phyloP scores from a whole-genome alignment of 2,888 invertebrate genomes.

The Pandemis cinnamomeana region DNA sequence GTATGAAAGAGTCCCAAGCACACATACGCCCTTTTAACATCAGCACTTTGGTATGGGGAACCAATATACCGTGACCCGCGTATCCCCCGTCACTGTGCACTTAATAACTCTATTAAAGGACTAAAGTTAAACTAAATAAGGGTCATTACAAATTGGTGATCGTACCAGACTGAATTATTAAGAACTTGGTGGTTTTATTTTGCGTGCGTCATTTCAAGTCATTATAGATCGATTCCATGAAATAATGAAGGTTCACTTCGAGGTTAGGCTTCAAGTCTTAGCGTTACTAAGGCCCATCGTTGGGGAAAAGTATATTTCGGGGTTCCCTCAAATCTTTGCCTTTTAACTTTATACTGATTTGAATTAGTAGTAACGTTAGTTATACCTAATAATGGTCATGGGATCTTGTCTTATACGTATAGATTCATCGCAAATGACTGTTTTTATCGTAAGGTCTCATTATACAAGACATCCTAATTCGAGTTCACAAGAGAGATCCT shows the following conservation, averaged over 20 bases:
- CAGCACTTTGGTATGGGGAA: neutral
- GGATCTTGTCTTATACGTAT: neutral
- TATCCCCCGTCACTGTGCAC: neutral
- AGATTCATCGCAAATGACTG: neutral
- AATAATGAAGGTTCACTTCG: conserved; percentile 9
- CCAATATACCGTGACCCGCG: conserved; percentile 39
- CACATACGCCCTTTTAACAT: neutral
- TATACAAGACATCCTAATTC: neutral
- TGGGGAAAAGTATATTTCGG: neutral
- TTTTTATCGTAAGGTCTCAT: neutral
- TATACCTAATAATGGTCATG: neutral
- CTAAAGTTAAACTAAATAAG: conserved; percentile 34
- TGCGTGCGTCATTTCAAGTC: conserved; percentile 29
- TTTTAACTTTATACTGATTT: neutral
- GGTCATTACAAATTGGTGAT: conserved; percentile 47
- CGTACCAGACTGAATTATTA: conserved; percentile 38
- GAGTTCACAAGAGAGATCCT: neutral
- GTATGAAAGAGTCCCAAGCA: neutral
- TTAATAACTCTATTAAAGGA: conserved; percentile 18
- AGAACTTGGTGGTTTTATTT: conserved; percentile 40
- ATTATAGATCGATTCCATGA: conserved; percentile 21
- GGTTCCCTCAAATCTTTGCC: neutral
- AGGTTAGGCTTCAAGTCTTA: neutral
- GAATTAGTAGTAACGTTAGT: neutral
- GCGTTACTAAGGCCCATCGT: neutral